Conservation (phyloP, 35 echinoderm and acorn worm species). For the Nesometra sesokonis region DNA sequence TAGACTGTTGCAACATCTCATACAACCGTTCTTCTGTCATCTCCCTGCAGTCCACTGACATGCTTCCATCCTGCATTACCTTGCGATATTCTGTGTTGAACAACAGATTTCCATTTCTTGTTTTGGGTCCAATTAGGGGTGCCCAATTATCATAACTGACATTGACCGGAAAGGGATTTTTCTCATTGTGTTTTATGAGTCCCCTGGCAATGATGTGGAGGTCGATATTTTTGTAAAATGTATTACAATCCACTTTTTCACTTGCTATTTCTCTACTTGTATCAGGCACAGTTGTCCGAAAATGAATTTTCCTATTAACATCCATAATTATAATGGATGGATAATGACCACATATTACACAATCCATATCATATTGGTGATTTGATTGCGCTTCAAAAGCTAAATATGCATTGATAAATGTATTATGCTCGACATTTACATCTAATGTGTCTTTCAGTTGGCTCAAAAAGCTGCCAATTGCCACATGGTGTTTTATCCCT, state of each 20-base stretch:
- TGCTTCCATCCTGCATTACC: neutral
- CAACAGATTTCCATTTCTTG: neutral
- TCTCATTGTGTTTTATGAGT: neutral
- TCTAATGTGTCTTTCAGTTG: conserved; percentile 5
- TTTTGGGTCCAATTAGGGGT: neutral
- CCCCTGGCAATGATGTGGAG: neutral
- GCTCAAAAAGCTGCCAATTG: conserved; percentile 19
- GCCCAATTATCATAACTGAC: conserved; percentile 9
- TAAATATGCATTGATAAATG: conserved; percentile 15
- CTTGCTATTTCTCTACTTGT: neutral
- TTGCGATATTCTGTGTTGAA: conserved; percentile 26
- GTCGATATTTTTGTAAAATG: conserved; percentile 16
- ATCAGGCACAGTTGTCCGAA: neutral
- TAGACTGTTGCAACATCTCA: conserved; percentile 2
- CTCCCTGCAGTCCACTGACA: neutral
- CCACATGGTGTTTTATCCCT: conserved; percentile 11
- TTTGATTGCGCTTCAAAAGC: conserved; percentile 4
- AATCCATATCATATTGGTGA: conserved; percentile 5
- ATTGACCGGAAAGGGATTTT: conserved; percentile 12
- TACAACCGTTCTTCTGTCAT: conserved; percentile 15
- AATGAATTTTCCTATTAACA: conserved; percentile 27
- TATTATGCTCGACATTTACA: neutral
- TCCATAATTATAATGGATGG: conserved; percentile 29
- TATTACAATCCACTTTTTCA: conserved; percentile 11
- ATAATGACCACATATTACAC: conserved; percentile 15